Conservation (phyloP, 2,113 vertebrate genomes). For the Cebidichthys violaceus region DNA sequence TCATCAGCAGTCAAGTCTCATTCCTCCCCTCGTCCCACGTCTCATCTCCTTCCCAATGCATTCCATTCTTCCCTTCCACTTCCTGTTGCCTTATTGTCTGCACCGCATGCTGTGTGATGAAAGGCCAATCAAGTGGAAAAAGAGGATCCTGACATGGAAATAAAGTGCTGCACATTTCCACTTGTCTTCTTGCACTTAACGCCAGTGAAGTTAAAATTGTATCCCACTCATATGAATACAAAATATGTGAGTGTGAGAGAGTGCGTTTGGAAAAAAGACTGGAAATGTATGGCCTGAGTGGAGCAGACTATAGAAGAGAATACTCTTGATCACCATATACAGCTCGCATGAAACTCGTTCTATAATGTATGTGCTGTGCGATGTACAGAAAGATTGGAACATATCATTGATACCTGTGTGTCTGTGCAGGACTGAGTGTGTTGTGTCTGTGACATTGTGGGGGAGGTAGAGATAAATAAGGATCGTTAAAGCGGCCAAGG, state of each 20-base stretch:
- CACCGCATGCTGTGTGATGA: slow-evolving; percentile 69
- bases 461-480: slow-evolving; percentile 69
- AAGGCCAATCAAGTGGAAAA: slow-evolving; percentile 71
- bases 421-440: neutral
- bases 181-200: slow-evolving; percentile 62
- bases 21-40: slow-evolving; percentile 1
- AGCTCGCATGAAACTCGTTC: neutral
- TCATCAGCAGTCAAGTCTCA: slow-evolving; percentile 38
- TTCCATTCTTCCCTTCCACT: slow-evolving; percentile 27
- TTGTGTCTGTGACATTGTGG: slow-evolving; percentile 26
- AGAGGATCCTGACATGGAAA: slow-evolving; percentile 64
- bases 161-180: slow-evolving; percentile 62
- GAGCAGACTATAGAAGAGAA: neutral
- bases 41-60: slow-evolving; percentile 23
- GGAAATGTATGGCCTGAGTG: slow-evolving; percentile 5
- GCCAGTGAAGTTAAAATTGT: slow-evolving; percentile 43
- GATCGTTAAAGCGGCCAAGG: slow-evolving; percentile 64
- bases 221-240: slow-evolving; percentile 41
- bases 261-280: neutral
- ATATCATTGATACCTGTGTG: neutral
- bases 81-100: slow-evolving; percentile 60
- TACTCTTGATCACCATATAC: neutral
- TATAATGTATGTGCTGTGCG: neutral
- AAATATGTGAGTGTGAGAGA: neutral
- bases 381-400: slow-evolving; percentile 5